phyloP scores from a whole-genome alignment of 2,113 vertebrate species.

The Dolichallabes microphthalmus region DNA sequence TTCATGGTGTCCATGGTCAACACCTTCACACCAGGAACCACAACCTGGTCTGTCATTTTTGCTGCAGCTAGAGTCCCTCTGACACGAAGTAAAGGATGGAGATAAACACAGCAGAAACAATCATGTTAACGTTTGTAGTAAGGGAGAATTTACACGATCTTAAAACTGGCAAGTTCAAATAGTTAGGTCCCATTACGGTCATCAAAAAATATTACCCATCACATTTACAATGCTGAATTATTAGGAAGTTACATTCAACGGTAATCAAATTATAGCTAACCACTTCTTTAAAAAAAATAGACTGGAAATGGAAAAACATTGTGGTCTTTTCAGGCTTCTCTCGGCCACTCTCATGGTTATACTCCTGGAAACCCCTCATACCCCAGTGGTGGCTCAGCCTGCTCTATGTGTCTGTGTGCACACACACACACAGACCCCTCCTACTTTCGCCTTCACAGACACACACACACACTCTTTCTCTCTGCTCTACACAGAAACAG shows the following conservation, averaged over 20 bases:
- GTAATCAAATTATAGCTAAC: background rate
- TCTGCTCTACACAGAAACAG: no score
- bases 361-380: no score
- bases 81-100: background rate
- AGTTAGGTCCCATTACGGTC: background rate
- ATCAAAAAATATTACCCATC: background rate
- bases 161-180: background rate
- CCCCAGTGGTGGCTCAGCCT: no score
- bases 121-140: background rate
- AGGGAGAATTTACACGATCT: background rate
- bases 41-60: background rate
- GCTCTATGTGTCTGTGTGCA: no score
- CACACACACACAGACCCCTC: no score
- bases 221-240: background rate
- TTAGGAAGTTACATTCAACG: background rate
- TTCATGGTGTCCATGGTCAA: constrained; percentile 83
- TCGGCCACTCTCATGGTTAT: no score
- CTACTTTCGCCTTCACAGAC: no score
- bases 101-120: background rate
- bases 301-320: no score
- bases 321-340: no score
- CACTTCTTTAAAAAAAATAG: background rate
- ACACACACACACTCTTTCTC: no score
- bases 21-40: constrained; percentile 63
- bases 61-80: background rate